Base-by-base conservation (phyloP, 2,113 vertebrate species). In the Etia nguti region DNA sequence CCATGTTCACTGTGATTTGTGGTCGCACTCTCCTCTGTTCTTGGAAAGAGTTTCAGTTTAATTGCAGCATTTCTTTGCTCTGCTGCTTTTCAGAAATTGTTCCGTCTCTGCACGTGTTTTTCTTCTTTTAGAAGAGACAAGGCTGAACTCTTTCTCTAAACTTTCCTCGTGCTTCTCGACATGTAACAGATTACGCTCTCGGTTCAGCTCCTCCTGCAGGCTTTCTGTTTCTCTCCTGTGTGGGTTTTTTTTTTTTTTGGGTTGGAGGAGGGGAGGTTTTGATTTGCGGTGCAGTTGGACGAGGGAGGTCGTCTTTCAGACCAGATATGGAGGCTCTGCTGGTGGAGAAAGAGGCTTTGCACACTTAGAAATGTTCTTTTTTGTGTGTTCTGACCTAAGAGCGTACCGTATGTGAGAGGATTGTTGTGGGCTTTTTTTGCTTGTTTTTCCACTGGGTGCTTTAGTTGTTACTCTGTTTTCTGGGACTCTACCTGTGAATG, bases 261-360 rank as follows among this genome's bases (percentile, higher is more conserved):
- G 89, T 91, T 90, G 92, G 91, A 92, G 93, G 88, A 92, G 94
- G 93, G 93, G 93, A 93, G 89, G 73, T 91, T 91, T 87, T 89
- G 89, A 91, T 92, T 89, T 90, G 88, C 84, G 34, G 89, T 60
- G 90, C 90, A 91, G 91, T 90, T 84, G 83, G 91, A 90, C 80
- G 88, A 90, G 90, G 93, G 90, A 94, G 93, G 90, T 94, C 87
- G 92, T 85, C 84, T 93, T 93, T 88, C 92, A 90, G 89, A 57
- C 36, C 90, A 92, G 92, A 92, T 93, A 91, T 90, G 90, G 92
- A 93, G 87, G 79, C 90, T 92, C 87, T 1, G 80, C 65, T 82
- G 36, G 29, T 70, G 81, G 79, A 88, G 83, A 88, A 89, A 88
- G 86, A 86, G 62, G 82, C 55, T 36, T 24, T 56, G 10, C 77